A percentile compares a stretch with the other conserved stretches of the same genome.
phyloP scores from a whole-genome alignment of 2,888 invertebrate species.

The Parnassius mnemosyne region DNA sequence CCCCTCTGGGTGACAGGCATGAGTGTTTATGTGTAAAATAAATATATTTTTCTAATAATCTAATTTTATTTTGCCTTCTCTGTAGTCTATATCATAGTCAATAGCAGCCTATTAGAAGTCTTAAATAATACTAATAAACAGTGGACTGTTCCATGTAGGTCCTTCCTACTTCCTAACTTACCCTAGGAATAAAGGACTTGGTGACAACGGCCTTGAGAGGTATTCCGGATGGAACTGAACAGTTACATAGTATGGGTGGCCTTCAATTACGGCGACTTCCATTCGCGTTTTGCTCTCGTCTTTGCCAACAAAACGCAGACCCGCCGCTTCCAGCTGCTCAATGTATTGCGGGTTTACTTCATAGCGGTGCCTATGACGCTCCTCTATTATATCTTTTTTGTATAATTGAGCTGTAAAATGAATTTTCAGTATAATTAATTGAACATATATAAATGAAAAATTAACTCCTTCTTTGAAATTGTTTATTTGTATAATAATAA shows the following conservation, averaged over 20 bases:
- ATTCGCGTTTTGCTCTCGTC: slow-evolving; percentile 92
- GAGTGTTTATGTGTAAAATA: too few relatives aligned
- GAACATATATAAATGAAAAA: too few relatives aligned
- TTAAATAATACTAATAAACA: too few relatives aligned
- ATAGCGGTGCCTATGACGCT: slow-evolving; percentile 97
- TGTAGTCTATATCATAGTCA: too few relatives aligned
- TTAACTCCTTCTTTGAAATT: too few relatives aligned
- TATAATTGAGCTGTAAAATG: slow-evolving; percentile 84
- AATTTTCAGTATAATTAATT: too few relatives aligned
- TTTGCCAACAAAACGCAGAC: slow-evolving; percentile 93
- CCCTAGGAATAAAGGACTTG: slow-evolving; percentile 97
- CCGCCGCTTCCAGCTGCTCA: slow-evolving; percentile 86
- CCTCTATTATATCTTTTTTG: slow-evolving; percentile 90
- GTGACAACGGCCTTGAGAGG: slow-evolving; percentile 92
- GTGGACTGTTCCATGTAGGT: too few relatives aligned
- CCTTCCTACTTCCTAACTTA: slow-evolving; percentile 34
- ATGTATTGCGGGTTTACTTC: slow-evolving; percentile 97
- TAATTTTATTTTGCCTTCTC: too few relatives aligned
- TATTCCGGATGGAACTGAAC: slow-evolving; percentile 99
- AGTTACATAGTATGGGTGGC: slow-evolving; percentile 95
- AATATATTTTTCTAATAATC: too few relatives aligned
- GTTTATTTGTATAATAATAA: too few relatives aligned
- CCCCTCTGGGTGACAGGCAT: too few relatives aligned
- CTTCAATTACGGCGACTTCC: slow-evolving; percentile 94
- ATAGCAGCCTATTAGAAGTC: too few relatives aligned